Percentiles rank a stretch among this genome's conserved stretches.
phyloP scores from a whole-genome alignment of 2,797 vertebrate genomes.

The Heteromormyrus szaboi region DNA sequence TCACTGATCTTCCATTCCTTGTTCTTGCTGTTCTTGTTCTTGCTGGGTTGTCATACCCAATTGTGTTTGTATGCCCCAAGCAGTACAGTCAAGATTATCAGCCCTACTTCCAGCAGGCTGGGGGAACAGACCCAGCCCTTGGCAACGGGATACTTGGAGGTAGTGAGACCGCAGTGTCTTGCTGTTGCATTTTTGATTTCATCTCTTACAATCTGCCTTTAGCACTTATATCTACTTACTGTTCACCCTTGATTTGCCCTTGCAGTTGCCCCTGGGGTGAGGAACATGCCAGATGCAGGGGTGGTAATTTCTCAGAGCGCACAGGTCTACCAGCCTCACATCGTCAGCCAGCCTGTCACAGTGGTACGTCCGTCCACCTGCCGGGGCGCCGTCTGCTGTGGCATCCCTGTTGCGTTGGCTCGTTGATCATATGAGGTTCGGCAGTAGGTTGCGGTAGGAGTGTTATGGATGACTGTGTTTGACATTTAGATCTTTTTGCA shows the following conservation, averaged over 20 bases:
- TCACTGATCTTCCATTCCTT: neutral
- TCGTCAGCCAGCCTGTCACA: conserved; percentile 56
- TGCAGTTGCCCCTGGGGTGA: conserved; percentile 60
- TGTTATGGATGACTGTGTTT: neutral
- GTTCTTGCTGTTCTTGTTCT: neutral
- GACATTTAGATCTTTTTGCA: conserved; percentile 25
- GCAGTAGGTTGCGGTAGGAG: neutral
- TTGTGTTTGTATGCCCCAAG: neutral
- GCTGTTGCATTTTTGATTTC: neutral
- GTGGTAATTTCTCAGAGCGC: conserved; percentile 85
- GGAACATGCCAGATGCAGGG: conserved; percentile 69
- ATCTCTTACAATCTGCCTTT: neutral
- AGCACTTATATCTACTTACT: neutral
- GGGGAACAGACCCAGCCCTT: conserved; percentile 59
- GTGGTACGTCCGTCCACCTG: conserved; percentile 45
- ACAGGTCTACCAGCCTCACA: conserved; percentile 84
- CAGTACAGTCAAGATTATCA: conserved; percentile 69
- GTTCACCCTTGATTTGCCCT: neutral
- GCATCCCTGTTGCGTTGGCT: neutral
- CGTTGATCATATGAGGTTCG: neutral
- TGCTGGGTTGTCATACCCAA: neutral
- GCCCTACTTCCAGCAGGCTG: conserved; percentile 68
- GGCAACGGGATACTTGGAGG: conserved; percentile 63
- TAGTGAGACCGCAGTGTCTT: conserved; percentile 19
- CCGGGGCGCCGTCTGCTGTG: neutral